Evolutionary conservation across 2,888 invertebrate species (phyloP), one percentile per base, ranked within the genome.

Genomic region (Margaritifera margaritifera): DNA sequence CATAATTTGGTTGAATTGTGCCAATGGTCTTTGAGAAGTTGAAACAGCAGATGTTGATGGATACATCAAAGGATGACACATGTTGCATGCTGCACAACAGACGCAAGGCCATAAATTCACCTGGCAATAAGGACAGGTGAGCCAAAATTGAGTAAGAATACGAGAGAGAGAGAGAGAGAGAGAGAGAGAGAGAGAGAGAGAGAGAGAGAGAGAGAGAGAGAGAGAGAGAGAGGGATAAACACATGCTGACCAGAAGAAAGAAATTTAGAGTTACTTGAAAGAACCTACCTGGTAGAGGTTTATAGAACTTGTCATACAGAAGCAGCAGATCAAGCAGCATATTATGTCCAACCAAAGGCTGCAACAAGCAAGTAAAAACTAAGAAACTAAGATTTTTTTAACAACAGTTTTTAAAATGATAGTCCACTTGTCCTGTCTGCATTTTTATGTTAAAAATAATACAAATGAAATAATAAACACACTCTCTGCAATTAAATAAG

Each of bases 321-420:
- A 95, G 91, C 80, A 95, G 86, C 1, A 93, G 89, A 88, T 95
- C 95, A 73, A 94, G 89, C 66, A 94, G 91, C 72, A 93, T 87
- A 87, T 96, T 96, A 87, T 95, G 95, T 0, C 94, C 95, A 31
- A 95, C 90, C 27, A 95, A 90, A 4, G 95, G 95, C 90, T 88
- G 79, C 60, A 82, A 80, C 24, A 66, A 56, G 24, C 66, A 25
- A 18, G 19, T 25, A n/a, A 8, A 31, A 19, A 55, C 42, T 42
- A 42, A 8, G 15, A 42, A 42, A 11, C 42, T 11, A 42, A 42
- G 42, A 42, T 42, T 42, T 42, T n/a, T 42, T 1, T 31, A 11
- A 42, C 3, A 42, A 11, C 11, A 42, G 42, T 4, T 42, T 31
- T 42, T 42, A 42, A 31, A 31, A 31, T 1, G 1, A 31, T 31